Percentiles rank a stretch among this genome's conserved stretches.
phyloP scores from a whole-genome alignment of 2,113 vertebrate species.

The Eulacestoma nigropectus region DNA sequence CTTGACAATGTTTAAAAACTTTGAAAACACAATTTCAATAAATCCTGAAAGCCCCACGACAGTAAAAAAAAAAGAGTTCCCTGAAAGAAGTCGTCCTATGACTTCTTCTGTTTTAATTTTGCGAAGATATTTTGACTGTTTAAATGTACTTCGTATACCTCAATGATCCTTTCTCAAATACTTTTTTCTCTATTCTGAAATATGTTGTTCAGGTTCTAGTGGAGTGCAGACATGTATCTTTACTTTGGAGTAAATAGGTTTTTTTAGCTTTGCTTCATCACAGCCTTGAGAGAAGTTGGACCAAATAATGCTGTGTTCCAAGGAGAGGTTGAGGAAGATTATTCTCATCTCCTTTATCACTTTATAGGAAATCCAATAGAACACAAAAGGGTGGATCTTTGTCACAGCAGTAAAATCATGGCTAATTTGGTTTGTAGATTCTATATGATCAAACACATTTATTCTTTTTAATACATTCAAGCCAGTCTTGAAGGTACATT shows the following conservation, averaged over 20 bases:
- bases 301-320: not conserved
- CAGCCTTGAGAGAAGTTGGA: not conserved
- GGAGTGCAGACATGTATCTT: not conserved
- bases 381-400: not conserved
- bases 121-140: not conserved
- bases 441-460: not conserved
- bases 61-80: not conserved
- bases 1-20: not conserved
- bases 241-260: not conserved
- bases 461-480: not conserved
- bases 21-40: not conserved
- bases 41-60: not conserved
- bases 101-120: not conserved
- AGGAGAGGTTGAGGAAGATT: not conserved
- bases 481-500: not conserved
- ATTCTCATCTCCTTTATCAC: not conserved
- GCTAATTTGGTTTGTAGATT: not conserved
- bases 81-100: not conserved
- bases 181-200: not conserved
- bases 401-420: not conserved
- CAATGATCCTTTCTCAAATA: not conserved
- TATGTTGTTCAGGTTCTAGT: not conserved
- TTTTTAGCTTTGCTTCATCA: not conserved
- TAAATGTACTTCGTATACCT: not conserved
- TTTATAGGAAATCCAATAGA: not conserved